Evolutionary conservation across 2,888 invertebrate species (phyloP).

Genomic region (Exocentrus adspersus): DNA sequence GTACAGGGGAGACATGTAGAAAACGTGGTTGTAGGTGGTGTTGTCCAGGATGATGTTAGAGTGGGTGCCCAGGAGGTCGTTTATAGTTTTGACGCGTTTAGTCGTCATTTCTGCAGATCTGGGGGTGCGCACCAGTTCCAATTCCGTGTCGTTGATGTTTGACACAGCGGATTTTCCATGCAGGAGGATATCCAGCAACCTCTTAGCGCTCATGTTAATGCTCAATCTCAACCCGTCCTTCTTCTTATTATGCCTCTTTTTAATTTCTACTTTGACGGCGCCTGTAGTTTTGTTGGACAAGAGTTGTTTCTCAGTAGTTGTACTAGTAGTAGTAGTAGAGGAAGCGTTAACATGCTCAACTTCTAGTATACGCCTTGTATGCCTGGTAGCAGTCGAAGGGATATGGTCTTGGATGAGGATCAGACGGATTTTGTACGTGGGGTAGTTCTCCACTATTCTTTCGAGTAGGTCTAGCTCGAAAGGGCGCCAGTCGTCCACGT

Average conservation of each 20-base stretch:
- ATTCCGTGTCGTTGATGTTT: neutral
- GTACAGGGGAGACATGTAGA: conserved; percentile 65
- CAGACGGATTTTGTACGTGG: conserved; percentile 54
- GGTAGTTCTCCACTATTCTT: conserved; percentile 55
- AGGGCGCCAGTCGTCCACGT: conserved; percentile 49
- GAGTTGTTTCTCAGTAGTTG: neutral
- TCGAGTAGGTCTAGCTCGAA: conserved; percentile 54
- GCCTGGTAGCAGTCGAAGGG: conserved; percentile 34
- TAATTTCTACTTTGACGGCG: too few species aligned
- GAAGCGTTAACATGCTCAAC: neutral
- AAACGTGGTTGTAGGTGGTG: conserved; percentile 62
- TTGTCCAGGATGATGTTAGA: conserved; percentile 64
- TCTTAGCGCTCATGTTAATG: conserved; percentile 35
- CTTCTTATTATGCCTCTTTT: too few species aligned
- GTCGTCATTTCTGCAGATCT: conserved; percentile 12
- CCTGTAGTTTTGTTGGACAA: too few species aligned
- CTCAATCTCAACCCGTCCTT: neutral
- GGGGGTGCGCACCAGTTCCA: neutral
- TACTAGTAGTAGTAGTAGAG: neutral
- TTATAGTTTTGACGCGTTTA: conserved; percentile 26
- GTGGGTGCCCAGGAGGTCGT: conserved; percentile 50
- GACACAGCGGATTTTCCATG: conserved; percentile 20
- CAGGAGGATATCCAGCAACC: conserved; percentile 36
- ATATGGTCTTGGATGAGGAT: conserved; percentile 43
- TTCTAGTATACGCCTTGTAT: conserved; percentile 9